A percentile compares a stretch with the other conserved stretches of the same genome.
These are phyloP conservation scores for Rhinolophus sinicus DNA, from an alignment of 2,113 vertebrate genomes.

Conservation along the genomic window DNA sequence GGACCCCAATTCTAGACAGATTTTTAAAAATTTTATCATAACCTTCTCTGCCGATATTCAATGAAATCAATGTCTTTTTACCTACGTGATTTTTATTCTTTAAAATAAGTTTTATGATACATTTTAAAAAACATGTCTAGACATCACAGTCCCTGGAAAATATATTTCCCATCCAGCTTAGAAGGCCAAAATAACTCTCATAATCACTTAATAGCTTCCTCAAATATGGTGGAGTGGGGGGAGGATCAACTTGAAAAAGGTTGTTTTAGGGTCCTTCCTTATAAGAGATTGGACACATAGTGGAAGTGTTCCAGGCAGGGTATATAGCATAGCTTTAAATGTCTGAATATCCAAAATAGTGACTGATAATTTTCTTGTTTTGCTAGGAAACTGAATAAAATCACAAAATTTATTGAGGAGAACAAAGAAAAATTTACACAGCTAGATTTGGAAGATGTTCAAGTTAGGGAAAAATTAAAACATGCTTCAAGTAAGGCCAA, in stretches of 20 bases:
- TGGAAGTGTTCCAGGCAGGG: neutral
- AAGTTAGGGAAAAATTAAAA: conserved; percentile 96
- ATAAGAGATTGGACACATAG: neutral
- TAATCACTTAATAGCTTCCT: neutral
- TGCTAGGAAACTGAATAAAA: conserved; percentile 92
- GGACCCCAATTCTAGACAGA: neutral
- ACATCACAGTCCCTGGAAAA: neutral
- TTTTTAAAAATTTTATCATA: neutral
- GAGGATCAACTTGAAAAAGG: neutral
- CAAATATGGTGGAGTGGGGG: neutral
- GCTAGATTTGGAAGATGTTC: conserved; percentile 96
- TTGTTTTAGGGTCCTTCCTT: neutral
- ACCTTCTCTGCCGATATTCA: neutral
- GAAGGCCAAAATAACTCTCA: neutral
- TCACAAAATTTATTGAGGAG: conserved; percentile 91
- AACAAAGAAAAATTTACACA: conserved; percentile 95
- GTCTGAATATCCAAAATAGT: conserved; percentile 14
- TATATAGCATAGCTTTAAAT: neutral
- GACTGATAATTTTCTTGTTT: neutral
- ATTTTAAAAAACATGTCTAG: neutral
- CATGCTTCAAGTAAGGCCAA: conserved; percentile 93
- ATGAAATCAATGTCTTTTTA: neutral
- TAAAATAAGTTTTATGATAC: neutral
- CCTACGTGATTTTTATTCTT: neutral
- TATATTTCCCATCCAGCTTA: neutral